Evolutionary conservation across 1,140 invertebrate genomes (phyloP), one percentile per base, ranked within the genome.

Genomic region (Linepithema humile): DNA sequence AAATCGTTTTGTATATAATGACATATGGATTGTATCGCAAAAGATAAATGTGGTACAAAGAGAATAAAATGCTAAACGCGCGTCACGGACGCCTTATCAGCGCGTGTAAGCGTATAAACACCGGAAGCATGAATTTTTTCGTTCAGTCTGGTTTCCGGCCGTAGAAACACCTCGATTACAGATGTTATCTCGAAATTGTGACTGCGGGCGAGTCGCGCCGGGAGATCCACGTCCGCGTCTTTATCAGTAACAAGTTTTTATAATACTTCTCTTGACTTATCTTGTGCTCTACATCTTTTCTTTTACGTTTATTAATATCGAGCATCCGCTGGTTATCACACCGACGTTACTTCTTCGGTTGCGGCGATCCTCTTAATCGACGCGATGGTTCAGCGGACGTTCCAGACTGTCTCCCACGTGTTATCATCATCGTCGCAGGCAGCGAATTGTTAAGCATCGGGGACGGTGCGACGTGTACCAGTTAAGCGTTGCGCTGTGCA

Each of bases 371-470:
- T 67, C 20, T 55, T 62, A 38, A 78, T 70, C 45, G 17, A 17
- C 10, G 26, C 23, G 53, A 38, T 7, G 23, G 5, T 29, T 12
- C 35, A 15, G 15, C 50, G 48, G 40, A 84, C 50, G 12, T 20
- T 60, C n/a, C 26, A 59, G 50, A 82, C 85, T 83, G n/a, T 69
- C 48, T 38, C 32, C 7, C 29, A 83, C 64, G 64, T 83, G 45
- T 86, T 87, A 87, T 83, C n/a, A n/a, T n/a, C 85, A 64, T 32
- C 15, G 60, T 38, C 10, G 23, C 50, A 57, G 43, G 29, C 29
- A 50, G 57, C 32, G 50, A 26, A 57, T 78, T 70, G 50, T 84
- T 84, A 87, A 80, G 40, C 60, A 20, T 0, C 23, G 10, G 40
- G 40, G n/a, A n/a, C 53, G 48, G 26, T 53, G 3, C 70, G 26